A percentile compares a stretch with the other conserved stretches of the same genome.
These are phyloP conservation scores for Odontocerum albicorne DNA, from an alignment of 2,888 invertebrate genomes.

Conservation along the genomic window DNA sequence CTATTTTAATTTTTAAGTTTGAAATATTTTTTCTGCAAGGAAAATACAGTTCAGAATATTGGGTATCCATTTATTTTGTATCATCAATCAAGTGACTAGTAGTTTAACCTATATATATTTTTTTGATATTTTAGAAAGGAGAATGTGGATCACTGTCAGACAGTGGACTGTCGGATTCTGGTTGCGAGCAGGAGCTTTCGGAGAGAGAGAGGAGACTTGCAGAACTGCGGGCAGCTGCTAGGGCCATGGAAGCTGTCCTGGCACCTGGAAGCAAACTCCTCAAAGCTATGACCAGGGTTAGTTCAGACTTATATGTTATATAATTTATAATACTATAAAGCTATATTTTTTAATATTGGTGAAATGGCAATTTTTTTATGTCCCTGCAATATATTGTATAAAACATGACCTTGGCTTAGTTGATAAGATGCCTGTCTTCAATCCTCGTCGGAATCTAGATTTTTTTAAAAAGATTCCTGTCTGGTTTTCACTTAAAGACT, in stretches of 20 bases:
- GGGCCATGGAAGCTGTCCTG: constrained; percentile 65
- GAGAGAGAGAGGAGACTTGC: constrained; percentile 69
- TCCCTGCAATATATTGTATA: no score
- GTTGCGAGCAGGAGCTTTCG: constrained; percentile 68
- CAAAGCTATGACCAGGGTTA: constrained; percentile 58
- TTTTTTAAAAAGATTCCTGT: no score
- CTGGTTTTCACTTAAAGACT: no score
- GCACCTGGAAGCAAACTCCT: constrained; percentile 69
- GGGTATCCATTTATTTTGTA: no score
- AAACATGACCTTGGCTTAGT: no score
- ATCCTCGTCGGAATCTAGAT: no score
- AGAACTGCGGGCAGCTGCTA: constrained; percentile 66
- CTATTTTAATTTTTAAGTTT: no score
- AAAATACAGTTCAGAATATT: no score
- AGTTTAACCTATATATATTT: neutral
- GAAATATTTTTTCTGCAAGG: no score
- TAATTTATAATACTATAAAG: neutral
- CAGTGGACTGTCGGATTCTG: constrained; percentile 75
- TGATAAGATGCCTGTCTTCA: no score
- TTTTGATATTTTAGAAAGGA: constrained; percentile 37
- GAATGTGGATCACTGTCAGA: constrained; percentile 65
- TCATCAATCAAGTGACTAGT: no score
- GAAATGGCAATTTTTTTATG: neutral
- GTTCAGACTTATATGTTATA: neutral
- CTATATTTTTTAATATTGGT: neutral